Conservation (phyloP, 1,140 invertebrate species). For the Anastrepha obliqua region DNA sequence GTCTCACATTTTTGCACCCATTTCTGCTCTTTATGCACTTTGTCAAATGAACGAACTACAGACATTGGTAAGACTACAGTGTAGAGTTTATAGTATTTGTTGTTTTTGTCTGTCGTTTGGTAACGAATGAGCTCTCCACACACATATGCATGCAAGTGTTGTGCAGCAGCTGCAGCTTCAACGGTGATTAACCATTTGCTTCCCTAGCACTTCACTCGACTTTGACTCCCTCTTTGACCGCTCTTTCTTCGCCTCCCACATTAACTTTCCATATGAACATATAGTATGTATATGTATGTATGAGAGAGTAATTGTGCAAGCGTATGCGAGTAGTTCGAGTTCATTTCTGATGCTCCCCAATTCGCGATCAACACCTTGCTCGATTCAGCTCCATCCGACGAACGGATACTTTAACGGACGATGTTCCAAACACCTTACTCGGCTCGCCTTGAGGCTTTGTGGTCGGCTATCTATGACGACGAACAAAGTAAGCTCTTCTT, state of each 20-base stretch:
- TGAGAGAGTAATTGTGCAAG: neutral
- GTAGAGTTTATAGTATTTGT: neutral
- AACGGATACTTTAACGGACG: neutral
- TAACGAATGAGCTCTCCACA: neutral
- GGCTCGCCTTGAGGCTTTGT: neutral
- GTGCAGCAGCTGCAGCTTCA: constrained; percentile 44
- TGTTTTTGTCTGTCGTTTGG: constrained; percentile 2
- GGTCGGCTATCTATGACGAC: neutral
- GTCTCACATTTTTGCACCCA: constrained; percentile 14
- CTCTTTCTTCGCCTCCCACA: neutral
- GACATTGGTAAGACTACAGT: constrained; percentile 1
- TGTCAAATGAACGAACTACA: constrained; percentile 14
- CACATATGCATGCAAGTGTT: neutral
- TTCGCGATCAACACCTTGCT: neutral
- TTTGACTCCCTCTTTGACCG: neutral
- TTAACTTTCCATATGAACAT: neutral
- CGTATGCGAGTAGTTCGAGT: neutral
- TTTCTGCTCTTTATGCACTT: constrained; percentile 29
- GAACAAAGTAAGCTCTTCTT: neutral
- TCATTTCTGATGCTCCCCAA: neutral
- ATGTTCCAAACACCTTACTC: neutral
- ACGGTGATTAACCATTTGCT: constrained; percentile 32
- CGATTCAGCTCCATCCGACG: neutral
- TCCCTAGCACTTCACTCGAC: neutral
- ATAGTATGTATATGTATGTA: neutral